Evolutionary conservation across 1,140 invertebrate genomes (phyloP).

Genomic region (Fopius arisanus): DNA sequence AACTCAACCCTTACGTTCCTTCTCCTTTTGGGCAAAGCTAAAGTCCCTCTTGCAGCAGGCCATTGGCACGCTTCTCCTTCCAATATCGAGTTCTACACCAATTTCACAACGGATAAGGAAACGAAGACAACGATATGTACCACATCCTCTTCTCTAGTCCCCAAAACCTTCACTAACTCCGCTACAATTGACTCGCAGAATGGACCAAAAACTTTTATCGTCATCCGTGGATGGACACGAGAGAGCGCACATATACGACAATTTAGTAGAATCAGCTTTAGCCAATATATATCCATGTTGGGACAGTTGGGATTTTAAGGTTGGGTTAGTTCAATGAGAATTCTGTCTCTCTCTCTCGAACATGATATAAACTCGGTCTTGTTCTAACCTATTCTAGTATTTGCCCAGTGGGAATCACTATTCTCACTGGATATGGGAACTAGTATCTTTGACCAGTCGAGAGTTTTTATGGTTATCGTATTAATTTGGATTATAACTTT

Average conservation of each 20-base stretch:
- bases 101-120: neutral
- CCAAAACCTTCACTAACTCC: neutral
- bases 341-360: neutral
- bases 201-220: neutral
- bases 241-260: neutral
- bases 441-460: neutral
- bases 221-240: neutral
- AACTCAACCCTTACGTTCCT: neutral
- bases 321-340: neutral
- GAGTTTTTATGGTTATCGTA: neutral
- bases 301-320: neutral
- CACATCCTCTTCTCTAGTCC: neutral
- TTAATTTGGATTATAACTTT: neutral
- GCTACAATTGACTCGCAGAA: neutral
- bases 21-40: slow-evolving; percentile 6
- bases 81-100: slow-evolving; percentile 2
- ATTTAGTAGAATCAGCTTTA: neutral
- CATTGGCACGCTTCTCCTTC: slow-evolving; percentile 22
- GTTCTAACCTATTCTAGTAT: neutral
- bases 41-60: slow-evolving; percentile 3
- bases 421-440: neutral
- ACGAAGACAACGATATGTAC: neutral
- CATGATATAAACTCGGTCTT: neutral
- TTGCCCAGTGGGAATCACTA: neutral
- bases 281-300: neutral